These are phyloP conservation scores for Odontocolon sp. DNA, from an alignment of 2,888 invertebrate genomes.

Conservation along the genomic window DNA sequence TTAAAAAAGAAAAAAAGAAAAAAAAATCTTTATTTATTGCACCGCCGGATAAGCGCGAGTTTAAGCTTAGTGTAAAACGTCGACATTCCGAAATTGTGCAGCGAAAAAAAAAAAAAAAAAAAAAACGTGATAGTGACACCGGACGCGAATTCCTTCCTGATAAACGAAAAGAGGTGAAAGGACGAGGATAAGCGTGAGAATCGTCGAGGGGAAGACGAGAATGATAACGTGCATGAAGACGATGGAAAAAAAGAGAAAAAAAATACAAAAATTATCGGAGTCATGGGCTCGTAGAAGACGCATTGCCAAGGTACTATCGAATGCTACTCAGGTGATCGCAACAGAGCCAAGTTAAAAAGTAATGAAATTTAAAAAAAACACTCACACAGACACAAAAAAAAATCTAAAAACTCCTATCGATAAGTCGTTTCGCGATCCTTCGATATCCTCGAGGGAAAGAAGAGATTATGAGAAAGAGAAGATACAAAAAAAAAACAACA, in stretches of 20 bases:
- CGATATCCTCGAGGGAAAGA: slow-evolving; percentile 42
- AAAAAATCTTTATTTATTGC: slow-evolving; percentile 48
- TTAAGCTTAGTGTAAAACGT: slow-evolving; percentile 58
- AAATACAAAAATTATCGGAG: slow-evolving; percentile 53
- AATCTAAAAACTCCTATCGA: slow-evolving; percentile 20
- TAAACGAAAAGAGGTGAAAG: no score
- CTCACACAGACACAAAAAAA: neutral
- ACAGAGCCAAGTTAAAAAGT: slow-evolving; percentile 47
- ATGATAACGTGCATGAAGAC: neutral
- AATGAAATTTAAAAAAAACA: slow-evolving; percentile 24
- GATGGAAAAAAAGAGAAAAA: neutral
- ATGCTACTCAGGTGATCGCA: slow-evolving; percentile 33
- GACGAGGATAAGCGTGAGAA: no score
- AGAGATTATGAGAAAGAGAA: slow-evolving; percentile 12
- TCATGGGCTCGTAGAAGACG: slow-evolving; percentile 68
- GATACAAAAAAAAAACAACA: neutral
- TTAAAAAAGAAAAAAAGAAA: slow-evolving; percentile 8
- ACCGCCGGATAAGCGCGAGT: slow-evolving; percentile 51
- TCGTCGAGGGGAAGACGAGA: no score
- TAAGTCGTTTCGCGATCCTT: slow-evolving; percentile 44
- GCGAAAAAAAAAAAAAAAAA: slow-evolving; percentile 32
- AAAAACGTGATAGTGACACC: slow-evolving; percentile 22
- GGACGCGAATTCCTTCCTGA: slow-evolving; percentile 42
- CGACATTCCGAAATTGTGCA: slow-evolving; percentile 73
- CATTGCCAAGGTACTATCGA: slow-evolving; percentile 75